Conservation (phyloP, 1,140 invertebrate species). For the Archivesica marissinica region DNA sequence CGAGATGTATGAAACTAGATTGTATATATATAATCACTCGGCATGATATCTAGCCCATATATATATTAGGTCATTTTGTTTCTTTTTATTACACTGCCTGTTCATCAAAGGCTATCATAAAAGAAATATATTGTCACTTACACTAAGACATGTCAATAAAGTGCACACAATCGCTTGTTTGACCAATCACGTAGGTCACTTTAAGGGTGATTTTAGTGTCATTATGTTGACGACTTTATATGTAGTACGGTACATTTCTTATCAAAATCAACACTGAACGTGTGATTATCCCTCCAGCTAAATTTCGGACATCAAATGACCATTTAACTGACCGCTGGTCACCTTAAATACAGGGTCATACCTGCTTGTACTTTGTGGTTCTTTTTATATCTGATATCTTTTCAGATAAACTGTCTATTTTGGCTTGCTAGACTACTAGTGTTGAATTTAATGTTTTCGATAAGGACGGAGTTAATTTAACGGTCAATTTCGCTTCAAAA, state of each 20-base stretch:
- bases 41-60: too few relatives aligned
- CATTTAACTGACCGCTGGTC: slow-evolving; percentile 49
- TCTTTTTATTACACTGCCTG: slow-evolving; percentile 19
- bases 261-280: slow-evolving; percentile 43
- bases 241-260: slow-evolving; percentile 20
- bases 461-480: slow-evolving; percentile 19
- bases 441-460: not conserved
- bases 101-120: slow-evolving; percentile 8
- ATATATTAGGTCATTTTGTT: slow-evolving; percentile 31
- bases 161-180: slow-evolving; percentile 55
- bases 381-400: slow-evolving; percentile 18
- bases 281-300: slow-evolving; percentile 42
- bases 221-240: slow-evolving; percentile 51
- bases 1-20: too few relatives aligned
- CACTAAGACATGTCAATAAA: slow-evolving; percentile 39
- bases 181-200: slow-evolving; percentile 56
- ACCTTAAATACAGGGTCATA: slow-evolving; percentile 39
- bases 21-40: too few relatives aligned
- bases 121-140: slow-evolving; percentile 19
- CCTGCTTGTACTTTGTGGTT: not conserved
- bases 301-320: slow-evolving; percentile 21
- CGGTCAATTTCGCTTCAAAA: not conserved
- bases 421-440: not conserved
- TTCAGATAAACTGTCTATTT: slow-evolving; percentile 1
- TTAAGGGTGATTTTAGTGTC: slow-evolving; percentile 52